Evolutionary conservation across 2,113 vertebrate species (phyloP), one percentile per base, ranked within the genome.

Genomic region (Heteronetta atricapilla): DNA sequence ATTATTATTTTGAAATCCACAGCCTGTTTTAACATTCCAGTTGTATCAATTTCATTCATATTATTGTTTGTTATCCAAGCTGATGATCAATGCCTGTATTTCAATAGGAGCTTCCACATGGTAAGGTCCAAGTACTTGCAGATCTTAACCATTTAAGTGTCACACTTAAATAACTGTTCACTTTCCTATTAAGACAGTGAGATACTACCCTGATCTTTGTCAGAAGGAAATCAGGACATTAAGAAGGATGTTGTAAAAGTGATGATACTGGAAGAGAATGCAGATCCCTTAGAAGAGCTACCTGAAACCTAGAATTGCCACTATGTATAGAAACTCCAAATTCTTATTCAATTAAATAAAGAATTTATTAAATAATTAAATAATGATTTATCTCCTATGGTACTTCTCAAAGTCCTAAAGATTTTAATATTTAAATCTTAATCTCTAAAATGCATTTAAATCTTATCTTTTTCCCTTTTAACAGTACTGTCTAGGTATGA

Each of bases 341-440:
- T n/a, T 84, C 86, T 81, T 82, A 77, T 72, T 86, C 10, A 67
- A 55, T 86, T 83, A 67, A 79, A 63, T 70, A 81, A 64, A 29
- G 28, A 29, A 40, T 38, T 63, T 85, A 55, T 83, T 83, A 67
- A 79, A 63, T 70, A 81, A 63, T 40, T 63, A 40, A 38, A 38
- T 33, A 63, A 63, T 74, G 66, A 85, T 77, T 74, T 28, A 23
- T 82, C 9, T 46, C 73, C 48, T 59, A 68, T 28, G 77, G 36
- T 69, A 53, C 16, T 75, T 86, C 33, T 19, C 21, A 56, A 89
- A 86, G 28, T 20, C 21, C 26, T n/a, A 44, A 75, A 48, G 29
- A 81, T 64, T 72, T 82, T 25, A 81, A 76, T 34, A 64, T 86
- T 92, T 82, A 52, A 82, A 89, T 90, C 75, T 77, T 80, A 82